Base-by-base conservation (phyloP, 2,113 vertebrate species). In the Burhinus oedicnemus region DNA sequence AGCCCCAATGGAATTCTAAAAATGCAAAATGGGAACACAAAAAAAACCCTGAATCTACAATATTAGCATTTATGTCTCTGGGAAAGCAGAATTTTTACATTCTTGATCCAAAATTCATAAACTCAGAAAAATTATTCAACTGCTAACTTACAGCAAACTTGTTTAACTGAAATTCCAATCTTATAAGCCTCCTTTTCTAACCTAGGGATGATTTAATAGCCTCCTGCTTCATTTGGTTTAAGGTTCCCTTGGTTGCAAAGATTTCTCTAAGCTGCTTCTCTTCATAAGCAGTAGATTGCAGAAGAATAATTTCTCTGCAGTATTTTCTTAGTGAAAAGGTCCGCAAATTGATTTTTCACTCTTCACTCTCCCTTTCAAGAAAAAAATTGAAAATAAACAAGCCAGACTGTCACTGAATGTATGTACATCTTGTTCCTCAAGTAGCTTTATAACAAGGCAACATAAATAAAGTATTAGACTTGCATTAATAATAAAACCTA, bases 221-320 rank as follows among this genome's bases (percentile, higher is more conserved):
- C 79, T 83, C n/a, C 44, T 83, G 54, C 74, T 95, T 91, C 78
- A 85, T 3, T 85, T 38, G 26, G 32, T 94, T 96, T 93, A 95
- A 94, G 58, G 91, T 61, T 90, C 64, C 58, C 70, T 75, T 47
- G 8, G 38, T 34, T 91, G 27, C 62, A 68, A 86, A 94, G 49
- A 92, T 70, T 87, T 88, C 85, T 84, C 51, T 90, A 87, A 93
- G 52, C 70, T 68, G 58, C 70, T 96, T 91, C 83, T 23, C 57
- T 72, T 79, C 55, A 64, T 26, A 18, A 91, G 32, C 84, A 83
- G 60, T 23, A 81, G 62, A 62, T 62, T 78, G 45, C 52, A 66
- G 40, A 61, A 38, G 80, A 97, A 93, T 74, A 8, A 87, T 80
- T 94, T 55, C 49, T 87, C 45, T 85, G 44, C 54, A 69, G 29